A percentile compares a stretch with the other conserved stretches of the same genome.
These are phyloP conservation scores for Ferdinandea cuprea DNA, from an alignment of 2,888 invertebrate genomes.

Conservation along the genomic window DNA sequence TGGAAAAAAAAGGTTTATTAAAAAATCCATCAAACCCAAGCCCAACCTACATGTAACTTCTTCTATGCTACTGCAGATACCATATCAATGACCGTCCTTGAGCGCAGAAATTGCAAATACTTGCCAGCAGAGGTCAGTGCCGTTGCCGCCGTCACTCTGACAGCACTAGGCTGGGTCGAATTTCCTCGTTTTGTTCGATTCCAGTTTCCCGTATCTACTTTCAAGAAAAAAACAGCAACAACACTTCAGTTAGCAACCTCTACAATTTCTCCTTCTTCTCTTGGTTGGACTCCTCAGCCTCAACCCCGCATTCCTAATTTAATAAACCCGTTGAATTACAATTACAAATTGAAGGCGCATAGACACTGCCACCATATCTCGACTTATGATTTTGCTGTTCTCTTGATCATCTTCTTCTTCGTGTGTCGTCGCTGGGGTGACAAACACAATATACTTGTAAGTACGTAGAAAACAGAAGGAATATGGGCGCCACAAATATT, in stretches of 20 bases:
- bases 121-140: constrained; percentile 69
- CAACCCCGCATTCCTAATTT: not conserved
- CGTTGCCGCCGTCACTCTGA: constrained; percentile 42
- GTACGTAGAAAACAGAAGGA: constrained; percentile 36
- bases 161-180: constrained; percentile 53
- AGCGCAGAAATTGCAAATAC: constrained; percentile 60
- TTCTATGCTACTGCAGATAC: constrained; percentile 34
- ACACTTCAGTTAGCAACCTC: constrained; percentile 54
- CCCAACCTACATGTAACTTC: constrained; percentile 40
- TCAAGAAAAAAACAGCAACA: constrained; percentile 19
- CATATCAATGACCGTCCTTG: constrained; percentile 72
- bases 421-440: constrained; percentile 29
- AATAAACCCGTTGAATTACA: constrained; percentile 3
- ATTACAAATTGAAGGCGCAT: constrained; percentile 10
- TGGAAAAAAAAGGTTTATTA: not conserved
- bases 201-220: constrained; percentile 53
- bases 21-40: constrained; percentile 22
- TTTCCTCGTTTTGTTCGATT: constrained; percentile 65
- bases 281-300: constrained; percentile 2
- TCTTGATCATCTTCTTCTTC: constrained; percentile 3
- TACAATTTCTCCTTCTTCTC: constrained; percentile 39
- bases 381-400: constrained; percentile 44
- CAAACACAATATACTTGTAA: constrained; percentile 13
- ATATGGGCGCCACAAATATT: constrained; percentile 67
- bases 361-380: constrained; percentile 26